phyloP scores from a whole-genome alignment of 92 coral and sea anemone species.

The Epizoanthus fatuus region DNA sequence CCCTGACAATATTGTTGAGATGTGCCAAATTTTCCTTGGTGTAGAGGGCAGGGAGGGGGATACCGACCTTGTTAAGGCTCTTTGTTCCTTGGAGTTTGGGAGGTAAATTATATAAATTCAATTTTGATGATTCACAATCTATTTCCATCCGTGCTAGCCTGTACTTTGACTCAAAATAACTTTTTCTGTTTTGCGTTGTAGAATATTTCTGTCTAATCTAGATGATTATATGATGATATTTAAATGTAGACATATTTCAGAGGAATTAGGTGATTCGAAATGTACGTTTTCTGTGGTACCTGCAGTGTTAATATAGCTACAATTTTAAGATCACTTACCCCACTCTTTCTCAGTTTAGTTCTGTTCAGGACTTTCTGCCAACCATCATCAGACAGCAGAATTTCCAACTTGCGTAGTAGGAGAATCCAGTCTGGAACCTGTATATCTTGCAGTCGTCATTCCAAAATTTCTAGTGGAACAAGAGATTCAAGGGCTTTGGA shows the following conservation, averaged over 20 bases:
- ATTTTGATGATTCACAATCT: neutral
- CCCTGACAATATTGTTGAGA: too few species aligned
- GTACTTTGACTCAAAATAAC: neutral
- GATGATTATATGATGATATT: too few species aligned
- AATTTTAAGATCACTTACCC: neutral
- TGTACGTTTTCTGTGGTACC: neutral
- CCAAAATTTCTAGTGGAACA: too few species aligned
- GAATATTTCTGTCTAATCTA: neutral
- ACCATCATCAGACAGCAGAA: neutral
- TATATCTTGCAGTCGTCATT: too few species aligned
- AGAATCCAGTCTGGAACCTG: too few species aligned
- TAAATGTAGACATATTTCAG: neutral
- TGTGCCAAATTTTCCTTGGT: too few species aligned
- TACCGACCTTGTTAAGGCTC: too few species aligned
- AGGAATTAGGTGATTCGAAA: neutral
- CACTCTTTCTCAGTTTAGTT: neutral
- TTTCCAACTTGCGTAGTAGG: too few species aligned
- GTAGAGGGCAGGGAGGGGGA: neutral
- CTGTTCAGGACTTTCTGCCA: conserved; percentile 8
- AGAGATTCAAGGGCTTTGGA: too few species aligned
- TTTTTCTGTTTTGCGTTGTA: neutral
- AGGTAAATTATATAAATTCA: neutral
- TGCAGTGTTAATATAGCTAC: neutral
- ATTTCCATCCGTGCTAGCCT: neutral
- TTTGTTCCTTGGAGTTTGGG: neutral